A percentile compares a stretch with the other conserved stretches of the same genome.
Conservation (phyloP, 2,797 vertebrate genomes). For the Eurystomus glaucurus region DNA sequence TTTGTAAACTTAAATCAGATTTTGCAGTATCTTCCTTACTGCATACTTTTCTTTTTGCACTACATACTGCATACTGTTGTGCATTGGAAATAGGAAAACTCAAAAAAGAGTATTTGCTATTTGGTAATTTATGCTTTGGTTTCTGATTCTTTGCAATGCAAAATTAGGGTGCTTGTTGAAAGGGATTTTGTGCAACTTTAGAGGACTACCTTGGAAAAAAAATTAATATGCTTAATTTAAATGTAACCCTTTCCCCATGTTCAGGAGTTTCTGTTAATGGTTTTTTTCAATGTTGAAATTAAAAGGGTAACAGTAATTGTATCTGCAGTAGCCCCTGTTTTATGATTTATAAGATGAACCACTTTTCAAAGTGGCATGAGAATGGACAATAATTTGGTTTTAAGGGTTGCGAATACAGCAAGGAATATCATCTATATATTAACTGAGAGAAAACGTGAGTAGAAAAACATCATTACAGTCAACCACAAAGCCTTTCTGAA, state of each 20-base stretch:
- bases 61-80: rapidly evolving
- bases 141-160: neutral
- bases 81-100: neutral
- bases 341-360: neutral
- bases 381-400: neutral
- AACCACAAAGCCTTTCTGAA: neutral
- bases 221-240: neutral
- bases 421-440: neutral
- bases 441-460: neutral
- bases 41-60: neutral
- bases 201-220: neutral
- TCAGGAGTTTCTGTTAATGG: neutral
- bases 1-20: neutral
- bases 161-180: neutral
- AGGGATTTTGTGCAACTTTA: neutral
- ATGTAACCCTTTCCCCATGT: neutral
- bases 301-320: neutral
- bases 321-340: neutral
- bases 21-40: neutral
- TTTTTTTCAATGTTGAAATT: neutral
- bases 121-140: neutral
- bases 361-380: neutral
- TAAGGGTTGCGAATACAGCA: neutral
- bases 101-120: neutral
- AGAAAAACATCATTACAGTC: neutral